A percentile compares a stretch with the other conserved stretches of the same genome.
Evolutionary conservation across 1,140 invertebrate species (phyloP).

Genomic region (Sycobia sp.): DNA sequence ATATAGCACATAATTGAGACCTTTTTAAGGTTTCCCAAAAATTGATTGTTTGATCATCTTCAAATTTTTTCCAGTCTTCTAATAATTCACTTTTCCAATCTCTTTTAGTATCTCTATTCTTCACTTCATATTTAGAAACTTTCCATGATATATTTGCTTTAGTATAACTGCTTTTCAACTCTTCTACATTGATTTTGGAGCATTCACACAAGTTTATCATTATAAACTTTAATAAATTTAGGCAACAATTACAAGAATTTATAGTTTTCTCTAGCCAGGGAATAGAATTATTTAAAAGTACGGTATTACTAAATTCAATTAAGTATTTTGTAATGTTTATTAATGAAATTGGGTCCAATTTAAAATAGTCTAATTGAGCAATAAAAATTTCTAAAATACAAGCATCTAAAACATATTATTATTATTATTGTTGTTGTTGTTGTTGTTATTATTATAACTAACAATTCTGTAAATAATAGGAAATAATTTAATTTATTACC

Average conservation of each 20-base stretch:
- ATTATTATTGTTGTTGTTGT: neutral
- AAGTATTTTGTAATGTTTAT: slow-evolving; percentile 48
- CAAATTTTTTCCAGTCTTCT: slow-evolving; percentile 33
- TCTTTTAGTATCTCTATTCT: slow-evolving; percentile 15
- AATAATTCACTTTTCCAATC: slow-evolving; percentile 4
- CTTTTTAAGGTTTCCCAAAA: slow-evolving; percentile 44
- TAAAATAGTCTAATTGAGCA: slow-evolving; percentile 49
- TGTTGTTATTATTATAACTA: neutral
- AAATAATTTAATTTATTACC: slow-evolving; percentile 38
- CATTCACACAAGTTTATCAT: slow-evolving; percentile 49
- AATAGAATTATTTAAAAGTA: slow-evolving; percentile 43
- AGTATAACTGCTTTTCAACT: slow-evolving; percentile 34
- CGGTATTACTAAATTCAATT: slow-evolving; percentile 43
- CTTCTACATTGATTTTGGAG: slow-evolving; percentile 40
- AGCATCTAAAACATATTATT: slow-evolving; percentile 45
- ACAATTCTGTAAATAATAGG: neutral
- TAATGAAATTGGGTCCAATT: slow-evolving; percentile 45
- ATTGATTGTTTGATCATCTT: slow-evolving; percentile 32
- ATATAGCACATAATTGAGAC: slow-evolving; percentile 44
- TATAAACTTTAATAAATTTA: slow-evolving; percentile 47
- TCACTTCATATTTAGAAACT: neutral
- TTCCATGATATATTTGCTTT: slow-evolving; percentile 1
- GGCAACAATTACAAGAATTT: slow-evolving; percentile 47
- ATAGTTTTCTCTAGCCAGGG: slow-evolving; percentile 37
- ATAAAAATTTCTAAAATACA: slow-evolving; percentile 52